These are phyloP conservation scores for Diloba caeruleocephala DNA, from an alignment of 2,888 invertebrate species.

Conservation along the genomic window DNA sequence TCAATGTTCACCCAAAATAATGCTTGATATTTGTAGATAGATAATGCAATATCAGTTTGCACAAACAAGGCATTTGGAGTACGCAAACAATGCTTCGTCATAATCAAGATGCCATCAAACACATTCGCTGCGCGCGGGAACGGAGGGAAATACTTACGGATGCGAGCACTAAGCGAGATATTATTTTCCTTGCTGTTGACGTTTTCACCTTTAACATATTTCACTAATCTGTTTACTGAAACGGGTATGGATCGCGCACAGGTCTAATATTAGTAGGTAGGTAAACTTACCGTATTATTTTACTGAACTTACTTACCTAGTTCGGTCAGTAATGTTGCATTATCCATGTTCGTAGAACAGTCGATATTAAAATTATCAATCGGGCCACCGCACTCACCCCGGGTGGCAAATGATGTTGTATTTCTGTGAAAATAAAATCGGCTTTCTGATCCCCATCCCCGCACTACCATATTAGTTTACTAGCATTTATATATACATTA, in stretches of 20 bases:
- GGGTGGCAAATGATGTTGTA: conserved; percentile 63
- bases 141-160: conserved; percentile 44
- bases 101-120: conserved; percentile 76
- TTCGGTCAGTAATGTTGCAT: conserved; percentile 4
- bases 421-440: conserved; percentile 82
- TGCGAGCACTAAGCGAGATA: conserved; percentile 22
- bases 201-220: conserved; percentile 10
- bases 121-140: conserved; percentile 45
- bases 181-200: conserved; percentile 32
- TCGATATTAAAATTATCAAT: conserved; percentile 46
- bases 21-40: conserved; percentile 76
- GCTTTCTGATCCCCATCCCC: conserved; percentile 77
- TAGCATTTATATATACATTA: conserved; percentile 66
- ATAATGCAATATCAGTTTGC: conserved; percentile 74
- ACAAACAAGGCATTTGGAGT: conserved; percentile 84
- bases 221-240: conserved; percentile 14
- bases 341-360: conserved; percentile 43
- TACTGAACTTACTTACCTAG: background rate
- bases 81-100: conserved; percentile 80
- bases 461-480: conserved; percentile 82
- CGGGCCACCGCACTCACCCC: conserved; percentile 48
- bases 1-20: conserved; percentile 84
- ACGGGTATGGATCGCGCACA: no score
- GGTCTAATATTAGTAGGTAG: no score
- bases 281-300: no score